phyloP scores from a whole-genome alignment of 2,888 invertebrate species.

The Dendrolimus pini region DNA sequence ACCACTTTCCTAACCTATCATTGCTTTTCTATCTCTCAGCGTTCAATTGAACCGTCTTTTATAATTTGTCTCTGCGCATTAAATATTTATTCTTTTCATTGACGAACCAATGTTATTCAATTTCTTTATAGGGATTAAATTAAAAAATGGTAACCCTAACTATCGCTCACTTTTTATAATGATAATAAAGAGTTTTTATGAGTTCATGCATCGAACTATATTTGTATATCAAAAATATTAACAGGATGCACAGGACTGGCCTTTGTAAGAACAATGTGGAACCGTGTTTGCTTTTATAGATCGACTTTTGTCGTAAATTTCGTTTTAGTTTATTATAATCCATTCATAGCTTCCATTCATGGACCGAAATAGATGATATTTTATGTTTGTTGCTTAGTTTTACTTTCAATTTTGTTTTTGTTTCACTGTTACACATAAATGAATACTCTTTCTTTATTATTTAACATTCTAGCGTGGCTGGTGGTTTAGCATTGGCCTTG shows the following conservation, averaged over 20 bases:
- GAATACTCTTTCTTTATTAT: no score
- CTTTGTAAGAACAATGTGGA: conserved; percentile 13
- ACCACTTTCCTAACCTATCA: no score
- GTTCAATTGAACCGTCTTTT: no score
- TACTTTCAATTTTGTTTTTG: conserved; percentile 9
- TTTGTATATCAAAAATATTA: conserved; percentile 32
- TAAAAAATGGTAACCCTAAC: neutral
- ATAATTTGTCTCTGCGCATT: no score
- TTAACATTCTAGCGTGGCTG: no score
- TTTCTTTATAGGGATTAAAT: neutral
- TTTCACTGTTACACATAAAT: no score
- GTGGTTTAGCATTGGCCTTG: no score
- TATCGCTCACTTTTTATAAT: conserved; percentile 43
- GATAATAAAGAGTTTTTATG: conserved; percentile 68
- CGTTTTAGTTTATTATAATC: conserved; percentile 17
- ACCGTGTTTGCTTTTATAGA: conserved; percentile 17
- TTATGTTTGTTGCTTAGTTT: conserved; percentile 4
- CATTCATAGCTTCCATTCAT: conserved; percentile 24
- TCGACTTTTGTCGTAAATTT: conserved; percentile 20
- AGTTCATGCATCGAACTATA: conserved; percentile 54
- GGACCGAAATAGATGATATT: conserved; percentile 14
- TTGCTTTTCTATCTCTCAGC: no score
- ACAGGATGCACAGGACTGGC: conserved; percentile 23
- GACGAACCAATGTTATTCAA: no score
- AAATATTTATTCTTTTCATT: no score